These are phyloP conservation scores for Physocephala rufipes DNA, from an alignment of 2,888 invertebrate species.

Conservation along the genomic window DNA sequence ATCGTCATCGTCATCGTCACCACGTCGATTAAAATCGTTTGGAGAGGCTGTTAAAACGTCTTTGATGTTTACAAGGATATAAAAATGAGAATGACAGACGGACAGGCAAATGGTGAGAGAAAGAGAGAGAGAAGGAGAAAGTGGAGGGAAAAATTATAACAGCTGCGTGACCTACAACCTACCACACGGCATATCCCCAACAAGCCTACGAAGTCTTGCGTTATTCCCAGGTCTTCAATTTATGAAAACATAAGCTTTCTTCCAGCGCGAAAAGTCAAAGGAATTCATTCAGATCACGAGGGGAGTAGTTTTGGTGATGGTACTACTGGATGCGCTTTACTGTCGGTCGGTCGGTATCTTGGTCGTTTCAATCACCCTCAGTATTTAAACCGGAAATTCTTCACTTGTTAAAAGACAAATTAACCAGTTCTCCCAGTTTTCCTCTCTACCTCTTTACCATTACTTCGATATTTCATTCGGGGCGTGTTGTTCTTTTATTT, in stretches of 20 bases:
- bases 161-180: not conserved
- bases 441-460: too few species aligned
- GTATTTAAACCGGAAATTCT: not conserved
- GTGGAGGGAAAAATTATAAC: not conserved
- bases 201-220: not conserved
- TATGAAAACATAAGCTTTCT: not conserved
- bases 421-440: conserved; percentile 9
- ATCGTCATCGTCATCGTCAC: not conserved
- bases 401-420: conserved; percentile 45
- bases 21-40: conserved; percentile 9
- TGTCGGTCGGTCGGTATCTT: not conserved
- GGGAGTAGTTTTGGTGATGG: too few species aligned
- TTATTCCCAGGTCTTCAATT: not conserved
- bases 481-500: too few species aligned
- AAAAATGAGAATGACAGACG: not conserved
- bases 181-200: not conserved
- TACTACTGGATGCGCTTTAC: too few species aligned
- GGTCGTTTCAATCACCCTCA: not conserved
- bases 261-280: too few species aligned
- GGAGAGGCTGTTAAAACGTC: conserved; percentile 10
- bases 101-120: not conserved
- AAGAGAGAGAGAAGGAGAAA: not conserved
- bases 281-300: too few species aligned
- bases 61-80: conserved; percentile 11
- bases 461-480: too few species aligned